phyloP scores from a whole-genome alignment of 2,113 vertebrate genomes.

The Lophius piscatorius region DNA sequence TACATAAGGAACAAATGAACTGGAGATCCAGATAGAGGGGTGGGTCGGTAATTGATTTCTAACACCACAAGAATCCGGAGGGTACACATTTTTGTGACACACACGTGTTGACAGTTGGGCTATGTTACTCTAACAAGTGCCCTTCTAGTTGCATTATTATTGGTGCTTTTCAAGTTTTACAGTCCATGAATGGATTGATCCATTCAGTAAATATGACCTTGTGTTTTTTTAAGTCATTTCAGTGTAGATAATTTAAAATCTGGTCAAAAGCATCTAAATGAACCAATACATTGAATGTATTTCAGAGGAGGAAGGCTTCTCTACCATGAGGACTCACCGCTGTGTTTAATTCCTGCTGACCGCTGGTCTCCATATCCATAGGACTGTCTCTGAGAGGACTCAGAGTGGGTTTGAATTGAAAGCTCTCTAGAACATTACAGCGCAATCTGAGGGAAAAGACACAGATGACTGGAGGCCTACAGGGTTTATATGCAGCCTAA shows the following conservation, averaged over 20 bases:
- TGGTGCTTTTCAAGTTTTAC: too few species aligned
- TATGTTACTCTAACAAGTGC: too few species aligned
- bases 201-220: too few species aligned
- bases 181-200: too few species aligned
- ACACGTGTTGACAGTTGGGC: too few species aligned
- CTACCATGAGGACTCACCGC: constrained; percentile 75
- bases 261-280: neutral
- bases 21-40: too few species aligned
- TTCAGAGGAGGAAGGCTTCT: neutral
- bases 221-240: neutral
- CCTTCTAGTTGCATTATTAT: too few species aligned
- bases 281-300: neutral
- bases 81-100: too few species aligned
- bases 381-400: constrained; percentile 78
- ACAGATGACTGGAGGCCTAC: neutral
- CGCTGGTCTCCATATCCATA: constrained; percentile 65
- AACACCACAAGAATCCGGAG: too few species aligned
- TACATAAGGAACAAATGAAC: too few species aligned
- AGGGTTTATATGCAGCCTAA: too few species aligned
- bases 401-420: constrained; percentile 80
- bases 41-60: too few species aligned
- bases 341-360: constrained; percentile 84
- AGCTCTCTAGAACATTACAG: constrained; percentile 88
- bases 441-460: constrained; percentile 81
- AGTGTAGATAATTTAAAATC: neutral